Evolutionary conservation across 1,140 invertebrate species (phyloP).

Genomic region (Augochlora pura): DNA sequence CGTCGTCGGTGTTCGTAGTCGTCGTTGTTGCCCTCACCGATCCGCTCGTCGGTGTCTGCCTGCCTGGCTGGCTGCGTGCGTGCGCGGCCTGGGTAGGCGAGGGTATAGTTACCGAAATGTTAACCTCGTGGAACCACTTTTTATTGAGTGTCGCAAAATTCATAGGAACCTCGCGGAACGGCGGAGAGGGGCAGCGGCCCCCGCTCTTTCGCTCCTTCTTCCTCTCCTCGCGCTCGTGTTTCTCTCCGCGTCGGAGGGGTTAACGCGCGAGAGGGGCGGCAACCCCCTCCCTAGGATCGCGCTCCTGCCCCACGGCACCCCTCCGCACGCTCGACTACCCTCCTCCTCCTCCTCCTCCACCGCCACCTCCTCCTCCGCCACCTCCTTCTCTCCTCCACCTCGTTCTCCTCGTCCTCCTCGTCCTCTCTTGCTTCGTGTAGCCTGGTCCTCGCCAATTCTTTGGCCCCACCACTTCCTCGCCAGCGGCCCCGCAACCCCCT

Average conservation of each 20-base stretch:
- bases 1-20: not conserved
- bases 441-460: slow-evolving; percentile 74
- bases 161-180: slow-evolving; percentile 76
- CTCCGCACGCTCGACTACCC: slow-evolving; percentile 54
- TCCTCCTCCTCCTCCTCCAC: slow-evolving; percentile 40
- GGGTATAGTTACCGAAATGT: slow-evolving; percentile 81
- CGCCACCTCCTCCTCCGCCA: slow-evolving; percentile 28
- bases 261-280: slow-evolving; percentile 68
- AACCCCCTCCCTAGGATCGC: slow-evolving; percentile 54
- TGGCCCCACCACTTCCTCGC: slow-evolving; percentile 69
- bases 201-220: slow-evolving; percentile 27
- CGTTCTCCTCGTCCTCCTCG: slow-evolving; percentile 43
- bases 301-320: slow-evolving; percentile 49
- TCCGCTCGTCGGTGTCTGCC: slow-evolving; percentile 39
- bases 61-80: slow-evolving; percentile 44
- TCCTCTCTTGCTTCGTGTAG: slow-evolving; percentile 55
- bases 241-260: slow-evolving; percentile 56
- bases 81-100: slow-evolving; percentile 70
- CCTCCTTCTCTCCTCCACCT: slow-evolving; percentile 33
- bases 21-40: slow-evolving; percentile 5
- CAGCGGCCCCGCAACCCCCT: slow-evolving; percentile 57
- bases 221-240: slow-evolving; percentile 6
- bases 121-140: slow-evolving; percentile 81
- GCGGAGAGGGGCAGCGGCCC: slow-evolving; percentile 59
- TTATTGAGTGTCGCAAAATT: slow-evolving; percentile 81